Evolutionary conservation across 2,113 vertebrate genomes (phyloP).

Genomic region (Stigmatopora argus): DNA sequence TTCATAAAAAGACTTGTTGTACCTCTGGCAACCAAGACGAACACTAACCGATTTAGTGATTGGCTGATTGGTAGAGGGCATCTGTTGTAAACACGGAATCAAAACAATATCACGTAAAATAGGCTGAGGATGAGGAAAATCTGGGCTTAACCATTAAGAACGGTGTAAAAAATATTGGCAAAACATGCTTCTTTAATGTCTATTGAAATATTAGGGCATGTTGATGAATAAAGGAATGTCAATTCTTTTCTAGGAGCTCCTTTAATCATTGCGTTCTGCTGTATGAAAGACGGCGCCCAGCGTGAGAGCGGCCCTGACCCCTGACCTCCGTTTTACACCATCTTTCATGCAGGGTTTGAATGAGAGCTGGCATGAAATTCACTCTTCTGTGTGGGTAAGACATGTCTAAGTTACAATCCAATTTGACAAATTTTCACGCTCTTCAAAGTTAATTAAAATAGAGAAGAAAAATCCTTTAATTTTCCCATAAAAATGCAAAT

Average conservation of each 20-base stretch:
- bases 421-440: constrained; percentile 59
- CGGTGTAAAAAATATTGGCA: too few species aligned
- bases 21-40: too few species aligned
- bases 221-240: constrained; percentile 36
- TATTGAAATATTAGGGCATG: too few species aligned
- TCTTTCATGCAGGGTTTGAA: constrained; percentile 35
- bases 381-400: constrained; percentile 45
- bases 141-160: too few species aligned
- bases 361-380: constrained; percentile 48
- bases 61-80: too few species aligned
- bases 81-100: too few species aligned
- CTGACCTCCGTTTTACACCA: constrained; percentile 42
- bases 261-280: constrained; percentile 46
- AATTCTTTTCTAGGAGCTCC: constrained; percentile 34
- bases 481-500: constrained; percentile 73
- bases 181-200: too few species aligned
- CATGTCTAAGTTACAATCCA: constrained; percentile 59
- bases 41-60: too few species aligned
- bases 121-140: too few species aligned
- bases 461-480: constrained; percentile 60
- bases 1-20: too few species aligned
- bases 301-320: constrained; percentile 18
- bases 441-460: constrained; percentile 66
- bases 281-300: constrained; percentile 50
- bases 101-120: too few species aligned